A percentile compares a stretch with the other conserved stretches of the same genome.
phyloP scores from a whole-genome alignment of 2,888 invertebrate species.

The Archips xylosteana region DNA sequence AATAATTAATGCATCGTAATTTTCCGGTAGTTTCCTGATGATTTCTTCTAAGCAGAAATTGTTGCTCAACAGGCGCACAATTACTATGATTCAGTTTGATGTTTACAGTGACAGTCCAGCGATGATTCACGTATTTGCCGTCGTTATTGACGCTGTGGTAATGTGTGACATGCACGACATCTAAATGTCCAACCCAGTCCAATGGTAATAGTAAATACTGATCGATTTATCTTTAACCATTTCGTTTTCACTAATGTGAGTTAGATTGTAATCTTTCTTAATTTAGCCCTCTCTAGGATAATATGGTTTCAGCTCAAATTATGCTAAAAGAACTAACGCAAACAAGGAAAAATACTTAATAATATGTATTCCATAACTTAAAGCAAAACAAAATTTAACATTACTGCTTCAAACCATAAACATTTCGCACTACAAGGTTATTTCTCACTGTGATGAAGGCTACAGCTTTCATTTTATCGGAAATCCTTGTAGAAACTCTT shows the following conservation, averaged over 20 bases:
- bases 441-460: conserved; percentile 25
- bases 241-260: background rate
- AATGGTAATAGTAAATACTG: background rate
- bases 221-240: conserved; percentile 18
- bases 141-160: conserved; percentile 20
- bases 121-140: conserved; percentile 31
- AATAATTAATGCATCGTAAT: conserved; percentile 66
- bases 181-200: conserved; percentile 3
- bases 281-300: background rate
- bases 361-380: background rate
- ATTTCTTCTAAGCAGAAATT: conserved; percentile 27
- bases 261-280: background rate
- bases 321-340: background rate
- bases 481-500: conserved; percentile 34
- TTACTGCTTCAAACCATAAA: background rate
- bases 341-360: background rate
- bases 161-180: conserved; percentile 23
- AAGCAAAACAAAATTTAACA: background rate
- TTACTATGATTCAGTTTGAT: conserved; percentile 10
- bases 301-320: background rate
- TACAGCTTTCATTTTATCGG: conserved; percentile 20
- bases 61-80: conserved; percentile 11
- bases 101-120: background rate
- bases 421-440: conserved; percentile 14
- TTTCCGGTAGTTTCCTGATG: conserved; percentile 30